Percentiles rank a stretch among this genome's conserved stretches.
Evolutionary conservation across 2,888 invertebrate species (phyloP).

Genomic region (Drosophila tanythrix): DNA sequence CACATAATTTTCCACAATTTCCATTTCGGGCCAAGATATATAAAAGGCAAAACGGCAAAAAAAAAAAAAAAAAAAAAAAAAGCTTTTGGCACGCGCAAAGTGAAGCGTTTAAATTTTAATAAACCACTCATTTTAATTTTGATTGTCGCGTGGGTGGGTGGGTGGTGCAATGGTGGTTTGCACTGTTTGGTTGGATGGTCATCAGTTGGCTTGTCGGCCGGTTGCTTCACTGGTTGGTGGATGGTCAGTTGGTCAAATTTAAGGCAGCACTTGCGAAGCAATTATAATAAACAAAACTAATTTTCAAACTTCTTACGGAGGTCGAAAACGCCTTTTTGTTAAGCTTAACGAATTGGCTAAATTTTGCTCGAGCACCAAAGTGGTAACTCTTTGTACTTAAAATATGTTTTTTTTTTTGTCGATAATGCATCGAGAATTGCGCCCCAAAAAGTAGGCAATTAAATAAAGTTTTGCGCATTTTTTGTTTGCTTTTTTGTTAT

Average conservation of each 20-base stretch:
- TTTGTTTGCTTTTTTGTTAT: neutral
- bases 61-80: constrained; percentile 26
- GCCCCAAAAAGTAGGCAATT: constrained; percentile 18
- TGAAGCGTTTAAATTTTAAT: constrained; percentile 83
- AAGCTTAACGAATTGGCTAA: neutral
- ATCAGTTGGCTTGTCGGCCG: neutral
- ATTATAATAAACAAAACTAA: neutral
- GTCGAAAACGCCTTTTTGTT: neutral
- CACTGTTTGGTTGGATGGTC: constrained; percentile 2
- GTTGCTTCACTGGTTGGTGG: neutral
- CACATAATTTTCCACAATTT: constrained; percentile 45
- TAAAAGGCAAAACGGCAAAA: constrained; percentile 19
- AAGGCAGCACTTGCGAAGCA: neutral
- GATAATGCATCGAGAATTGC: neutral
- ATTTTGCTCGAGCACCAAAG: neutral
- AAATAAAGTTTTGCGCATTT: constrained; percentile 32
- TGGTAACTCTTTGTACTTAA: neutral
- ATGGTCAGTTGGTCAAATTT: neutral
- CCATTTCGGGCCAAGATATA: constrained; percentile 44
- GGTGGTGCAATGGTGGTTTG: neutral
- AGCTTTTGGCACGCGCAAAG: constrained; percentile 68
- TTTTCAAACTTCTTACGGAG: neutral
- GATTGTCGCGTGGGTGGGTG: constrained; percentile 63
- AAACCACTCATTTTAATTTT: constrained; percentile 83
- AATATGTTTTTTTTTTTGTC: neutral